Conservation (phyloP, 2,888 invertebrate species). For the Chymomyza caudatula region DNA sequence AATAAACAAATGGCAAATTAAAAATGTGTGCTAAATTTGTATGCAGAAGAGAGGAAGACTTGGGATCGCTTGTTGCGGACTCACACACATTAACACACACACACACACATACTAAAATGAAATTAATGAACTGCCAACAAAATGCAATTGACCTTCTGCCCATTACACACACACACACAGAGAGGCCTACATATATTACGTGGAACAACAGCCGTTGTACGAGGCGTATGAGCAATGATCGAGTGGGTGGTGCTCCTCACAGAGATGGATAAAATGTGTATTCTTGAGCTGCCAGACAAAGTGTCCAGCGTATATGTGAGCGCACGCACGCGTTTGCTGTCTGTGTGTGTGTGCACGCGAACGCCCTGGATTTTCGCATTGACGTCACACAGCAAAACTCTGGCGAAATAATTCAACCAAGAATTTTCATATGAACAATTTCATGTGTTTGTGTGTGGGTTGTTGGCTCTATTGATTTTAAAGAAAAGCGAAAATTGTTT, state of each 20-base stretch:
- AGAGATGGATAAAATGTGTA: not conserved
- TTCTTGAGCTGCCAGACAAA: slow-evolving; percentile 54
- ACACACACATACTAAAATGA: slow-evolving; percentile 33
- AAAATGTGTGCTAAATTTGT: slow-evolving; percentile 47
- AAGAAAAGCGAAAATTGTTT: slow-evolving; percentile 24
- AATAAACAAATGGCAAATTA: slow-evolving; percentile 3
- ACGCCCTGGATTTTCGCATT: slow-evolving; percentile 57
- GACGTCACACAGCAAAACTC: slow-evolving; percentile 45
- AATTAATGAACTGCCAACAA: slow-evolving; percentile 71
- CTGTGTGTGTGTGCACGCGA: slow-evolving; percentile 42
- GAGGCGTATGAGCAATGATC: slow-evolving; percentile 14
- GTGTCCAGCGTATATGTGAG: slow-evolving; percentile 43
- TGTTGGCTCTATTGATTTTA: slow-evolving; percentile 25
- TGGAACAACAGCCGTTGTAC: not conserved
- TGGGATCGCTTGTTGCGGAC: slow-evolving; percentile 7
- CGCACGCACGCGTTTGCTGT: slow-evolving; percentile 11
- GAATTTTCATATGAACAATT: slow-evolving; percentile 7
- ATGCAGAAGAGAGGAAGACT: slow-evolving; percentile 1
- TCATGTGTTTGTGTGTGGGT: slow-evolving; percentile 15
- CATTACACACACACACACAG: slow-evolving; percentile 33
- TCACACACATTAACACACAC: not conserved
- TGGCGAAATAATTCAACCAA: not conserved
- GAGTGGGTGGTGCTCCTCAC: slow-evolving; percentile 35
- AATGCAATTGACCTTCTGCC: slow-evolving; percentile 75
- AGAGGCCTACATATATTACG: slow-evolving; percentile 1